Conservation (phyloP, 2,888 invertebrate species). For the Leptinotarsa haldemani region DNA sequence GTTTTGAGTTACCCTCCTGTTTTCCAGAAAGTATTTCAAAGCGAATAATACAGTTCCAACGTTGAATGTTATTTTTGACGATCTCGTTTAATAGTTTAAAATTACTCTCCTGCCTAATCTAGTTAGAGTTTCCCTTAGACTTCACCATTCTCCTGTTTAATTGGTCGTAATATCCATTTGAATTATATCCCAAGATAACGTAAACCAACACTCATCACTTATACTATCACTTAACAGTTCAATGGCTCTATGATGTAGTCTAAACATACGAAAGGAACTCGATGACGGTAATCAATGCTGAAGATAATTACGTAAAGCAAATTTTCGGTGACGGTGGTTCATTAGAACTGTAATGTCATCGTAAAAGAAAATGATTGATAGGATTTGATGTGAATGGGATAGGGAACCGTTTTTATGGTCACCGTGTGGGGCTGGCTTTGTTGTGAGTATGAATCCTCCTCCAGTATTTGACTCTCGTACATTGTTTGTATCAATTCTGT, state of each 20-base stretch:
- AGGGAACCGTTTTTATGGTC: background rate
- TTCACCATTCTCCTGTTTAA: conserved; percentile 28
- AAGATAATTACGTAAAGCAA: conserved; percentile 10
- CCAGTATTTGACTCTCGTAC: no score
- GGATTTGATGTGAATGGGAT: background rate
- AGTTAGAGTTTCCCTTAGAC: conserved; percentile 14
- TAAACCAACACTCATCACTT: conserved; percentile 38
- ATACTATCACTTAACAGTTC: conserved; percentile 42
- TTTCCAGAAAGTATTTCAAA: conserved; percentile 7
- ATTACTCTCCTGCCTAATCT: conserved; percentile 10
- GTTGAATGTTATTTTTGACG: conserved; percentile 10
- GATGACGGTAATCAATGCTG: conserved; percentile 17
- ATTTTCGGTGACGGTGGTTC: conserved; percentile 4
- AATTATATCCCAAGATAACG: conserved; percentile 41
- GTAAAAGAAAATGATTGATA: conserved; percentile 2
- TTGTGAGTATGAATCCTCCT: no score
- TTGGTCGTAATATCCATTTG: conserved; percentile 38
- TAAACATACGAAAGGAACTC: conserved; percentile 31
- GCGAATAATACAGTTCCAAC: conserved; percentile 3
- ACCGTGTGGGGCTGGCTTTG: no score
- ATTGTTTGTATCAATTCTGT: no score
- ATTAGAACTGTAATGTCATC: background rate
- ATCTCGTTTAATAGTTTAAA: conserved; percentile 6
- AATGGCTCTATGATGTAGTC: conserved; percentile 31
- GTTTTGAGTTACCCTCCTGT: background rate